Percentiles rank a stretch among this genome's conserved stretches.
Conservation (phyloP, 2,113 vertebrate genomes). For the Pedetes capensis region DNA sequence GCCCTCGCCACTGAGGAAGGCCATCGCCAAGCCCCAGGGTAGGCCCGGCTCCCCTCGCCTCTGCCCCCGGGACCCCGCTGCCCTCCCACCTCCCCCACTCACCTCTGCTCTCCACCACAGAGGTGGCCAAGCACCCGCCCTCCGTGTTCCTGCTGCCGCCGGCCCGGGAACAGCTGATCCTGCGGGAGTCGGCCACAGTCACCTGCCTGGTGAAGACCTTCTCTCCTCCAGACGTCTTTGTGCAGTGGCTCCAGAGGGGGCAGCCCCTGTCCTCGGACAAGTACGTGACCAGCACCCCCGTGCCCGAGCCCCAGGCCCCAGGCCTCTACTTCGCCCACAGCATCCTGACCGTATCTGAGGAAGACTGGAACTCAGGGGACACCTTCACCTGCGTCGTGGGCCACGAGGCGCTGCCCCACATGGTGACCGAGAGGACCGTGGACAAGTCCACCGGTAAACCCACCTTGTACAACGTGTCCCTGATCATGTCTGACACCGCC, state of each 20-base stretch:
- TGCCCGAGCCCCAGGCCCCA: not conserved
- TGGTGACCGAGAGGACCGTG: conserved; percentile 76
- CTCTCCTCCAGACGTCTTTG: conserved; percentile 35
- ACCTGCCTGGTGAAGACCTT: conserved; percentile 75
- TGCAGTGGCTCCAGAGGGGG: conserved; percentile 73
- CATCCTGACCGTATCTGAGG: conserved; percentile 30
- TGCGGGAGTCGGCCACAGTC: conserved; percentile 54
- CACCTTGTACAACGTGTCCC: conserved; percentile 79
- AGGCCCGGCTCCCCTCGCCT: not conserved
- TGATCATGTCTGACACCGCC: conserved; percentile 76
- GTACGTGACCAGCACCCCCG: conserved; percentile 43
- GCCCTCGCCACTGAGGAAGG: not conserved
- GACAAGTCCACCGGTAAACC: conserved; percentile 84
- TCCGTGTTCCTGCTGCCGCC: conserved; percentile 71
- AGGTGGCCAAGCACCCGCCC: fast-evolving
- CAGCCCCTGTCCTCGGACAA: not conserved
- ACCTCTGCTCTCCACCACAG: conserved; percentile 14
- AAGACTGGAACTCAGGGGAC: conserved; percentile 72
- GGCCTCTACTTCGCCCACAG: conserved; percentile 64
- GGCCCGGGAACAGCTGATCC: conserved; percentile 63
- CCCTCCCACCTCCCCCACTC: no score
- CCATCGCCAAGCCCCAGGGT: conserved; percentile 54
- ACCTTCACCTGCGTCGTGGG: conserved; percentile 76
- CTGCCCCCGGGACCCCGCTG: no score
- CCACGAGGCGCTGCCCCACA: conserved; percentile 76